Base-by-base conservation (phyloP, 2,113 vertebrate species). In the Eulemur rufifrons region DNA sequence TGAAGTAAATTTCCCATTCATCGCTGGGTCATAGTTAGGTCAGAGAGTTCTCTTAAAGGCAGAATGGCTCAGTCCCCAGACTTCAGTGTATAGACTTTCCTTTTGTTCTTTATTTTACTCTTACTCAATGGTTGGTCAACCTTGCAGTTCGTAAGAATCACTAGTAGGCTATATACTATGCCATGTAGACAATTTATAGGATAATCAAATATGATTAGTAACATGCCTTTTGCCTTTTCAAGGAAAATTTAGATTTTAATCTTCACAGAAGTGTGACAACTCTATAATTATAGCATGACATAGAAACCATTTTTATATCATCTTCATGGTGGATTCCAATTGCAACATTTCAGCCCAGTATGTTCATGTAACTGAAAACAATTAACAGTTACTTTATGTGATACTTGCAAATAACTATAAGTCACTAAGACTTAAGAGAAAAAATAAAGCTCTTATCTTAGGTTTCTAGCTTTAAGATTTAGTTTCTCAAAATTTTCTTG, bases 401-500 rank as follows among this genome's bases (percentile, higher is more conserved):
- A 74, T 42, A 64, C 3, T 8, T 74, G 1, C 11, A 74, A 59
- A 85, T 71, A 64, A 63, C 25, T 27, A 11, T 23, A 73, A 50
- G 32, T 63, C 10, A 61, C 8, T 0, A 71, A 25, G 9, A 83
- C 8, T 37, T 66, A 34, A 42, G 27, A 92, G 64, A 86, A 71
- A 59, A 23, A 61, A 32, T 64, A 81, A 73, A 47, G 18, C 1
- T 71, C 71, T 61, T 5, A 80, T 27, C 66, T 87, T 83, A 71
- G 5, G 27, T 27, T 92, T 91, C 32, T 27, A 92, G 10, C 18
- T 95, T 85, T 68, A 78, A 84, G 17, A 91, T 69, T 69, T 76
- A 76, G 12, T n/a, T 73, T 42, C 63, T 37, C 8, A 83, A 92
- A 39, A 21, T 27, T 37, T 68, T 77, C 20, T 74, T 87, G 88